Conservation (phyloP, 2,113 vertebrate genomes). For the Jaculus jaculus region DNA sequence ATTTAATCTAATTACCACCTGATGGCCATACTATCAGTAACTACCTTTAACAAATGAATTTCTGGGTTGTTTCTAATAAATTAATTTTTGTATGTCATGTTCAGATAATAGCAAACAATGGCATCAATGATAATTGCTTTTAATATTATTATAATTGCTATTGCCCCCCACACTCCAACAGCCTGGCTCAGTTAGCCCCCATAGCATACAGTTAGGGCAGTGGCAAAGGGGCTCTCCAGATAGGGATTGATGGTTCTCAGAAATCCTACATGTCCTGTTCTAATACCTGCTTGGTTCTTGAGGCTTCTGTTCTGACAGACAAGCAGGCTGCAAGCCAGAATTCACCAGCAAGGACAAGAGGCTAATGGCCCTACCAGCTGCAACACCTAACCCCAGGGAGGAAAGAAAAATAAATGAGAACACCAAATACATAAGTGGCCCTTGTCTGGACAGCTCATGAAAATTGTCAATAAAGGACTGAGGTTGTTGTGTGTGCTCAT, state of each 20-base stretch:
- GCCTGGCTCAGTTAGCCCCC: background rate
- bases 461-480: constrained; percentile 61
- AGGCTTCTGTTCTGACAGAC: constrained; percentile 46
- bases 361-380: background rate
- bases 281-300: background rate
- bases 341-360: background rate
- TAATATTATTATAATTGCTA: background rate
- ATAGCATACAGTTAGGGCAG: background rate
- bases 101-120: background rate
- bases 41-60: background rate
- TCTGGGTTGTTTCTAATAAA: background rate
- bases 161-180: background rate
- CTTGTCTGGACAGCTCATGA: constrained; percentile 42
- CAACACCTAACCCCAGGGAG: constrained; percentile 20
- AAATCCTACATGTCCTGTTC: background rate
- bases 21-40: background rate
- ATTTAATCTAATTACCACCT: background rate
- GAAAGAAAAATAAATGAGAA: constrained; percentile 44
- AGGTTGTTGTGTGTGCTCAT: background rate
- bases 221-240: background rate
- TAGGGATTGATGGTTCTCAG: background rate
- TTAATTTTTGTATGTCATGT: background rate
- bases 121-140: background rate
- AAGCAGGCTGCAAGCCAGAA: background rate
- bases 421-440: constrained; percentile 55